Evolutionary conservation across 2,797 vertebrate genomes (phyloP), one percentile per base, ranked within the genome.

Genomic region (Microctenopoma stevenorrisi): DNA sequence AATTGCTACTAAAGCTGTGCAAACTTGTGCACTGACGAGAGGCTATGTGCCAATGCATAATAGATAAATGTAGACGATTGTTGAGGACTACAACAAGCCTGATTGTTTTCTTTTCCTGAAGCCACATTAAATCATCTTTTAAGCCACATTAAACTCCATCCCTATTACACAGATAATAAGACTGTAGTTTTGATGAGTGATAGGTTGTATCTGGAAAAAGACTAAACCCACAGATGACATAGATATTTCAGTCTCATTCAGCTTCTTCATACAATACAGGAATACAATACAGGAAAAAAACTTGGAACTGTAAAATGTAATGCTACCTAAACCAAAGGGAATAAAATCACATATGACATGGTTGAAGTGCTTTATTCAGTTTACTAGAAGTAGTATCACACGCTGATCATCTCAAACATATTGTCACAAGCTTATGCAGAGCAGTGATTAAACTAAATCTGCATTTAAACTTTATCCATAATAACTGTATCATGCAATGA

Each of bases 41-140:
- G 72, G 80, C 72, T 43, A 48, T 40, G 42, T 71, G 69, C 56
- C 63, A 75, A 66, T 82, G 65, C 47, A 64, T 64, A 64, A 62
- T 54, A 75, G 69, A 61, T 76, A 74, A 82, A 79, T 71, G 59
- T 47, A 78, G 44, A 70, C 3, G 2, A 64, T 61, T 55, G 69
- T 40, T 70, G 55, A 63, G 40, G 47, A 71, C 25, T 68, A 42
- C 64, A 78, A 63, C 11, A 43, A 55, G 60, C 10, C 22, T 70
- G 62, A 82, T 80, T 78, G 68, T 64, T 84, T 85, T 82, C 52
- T 65, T 78, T 61, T 79, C 76, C 63, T 62, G 28, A 25, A 76
- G 74, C 64, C 52, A 79, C 72, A 79, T 81, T 85, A 68, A 64
- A 84, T 82, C 68, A 79, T 83, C 60, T 70, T 71, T 30, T 57